Base-by-base conservation (phyloP, 2,888 invertebrate genomes). In the Stegophylla sp. region DNA sequence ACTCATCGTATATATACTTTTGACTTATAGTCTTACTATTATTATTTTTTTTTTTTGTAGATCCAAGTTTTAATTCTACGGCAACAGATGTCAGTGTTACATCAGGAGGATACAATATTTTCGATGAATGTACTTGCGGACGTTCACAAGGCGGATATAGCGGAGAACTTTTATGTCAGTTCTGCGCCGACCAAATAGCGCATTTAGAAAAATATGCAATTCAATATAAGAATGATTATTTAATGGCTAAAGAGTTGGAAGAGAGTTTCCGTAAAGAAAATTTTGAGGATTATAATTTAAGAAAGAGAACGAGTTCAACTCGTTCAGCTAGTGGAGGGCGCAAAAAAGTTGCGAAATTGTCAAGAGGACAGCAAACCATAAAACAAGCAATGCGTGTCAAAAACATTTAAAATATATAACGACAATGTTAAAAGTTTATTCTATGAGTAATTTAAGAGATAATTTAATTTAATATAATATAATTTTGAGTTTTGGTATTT, bases 101-200 rank as follows among this genome's bases (percentile, higher is more conserved):
- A 45, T 23, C 59, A 41, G 4, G 7, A 48, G n/a, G 23, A 23
- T 13, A 51, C 23, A 61, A 61, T 15, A 45, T 43, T 64, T 3
- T 28, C 13, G 51, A 48, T 43, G 43, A 7, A 15, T 79, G 77
- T 79, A 79, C 69, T 79, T 71, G 79, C 71, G 71, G 71, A 23
- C 69, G 51, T 71, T 79, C 71, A 26, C 9, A 48, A n/a, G 23
- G 61, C 23, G 12, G 53, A 20, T 34, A 51, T 1, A 71, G n/a
- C 3, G 4, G 45, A 3, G 17, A 10, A 51, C 15, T 48, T 34
- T 59, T 23, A 34, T 71, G 79, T 79, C 10, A 23, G 26, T 79
- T 79, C 13, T 71, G 71, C 1, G n/a, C n/a, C 9, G 48, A 15
- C 34, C 79, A 79, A 79, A 71, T 48, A 4, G 20, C 15, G 23